Base-by-base conservation (phyloP, 2,113 vertebrate species). In the Accipiter virgatus region DNA sequence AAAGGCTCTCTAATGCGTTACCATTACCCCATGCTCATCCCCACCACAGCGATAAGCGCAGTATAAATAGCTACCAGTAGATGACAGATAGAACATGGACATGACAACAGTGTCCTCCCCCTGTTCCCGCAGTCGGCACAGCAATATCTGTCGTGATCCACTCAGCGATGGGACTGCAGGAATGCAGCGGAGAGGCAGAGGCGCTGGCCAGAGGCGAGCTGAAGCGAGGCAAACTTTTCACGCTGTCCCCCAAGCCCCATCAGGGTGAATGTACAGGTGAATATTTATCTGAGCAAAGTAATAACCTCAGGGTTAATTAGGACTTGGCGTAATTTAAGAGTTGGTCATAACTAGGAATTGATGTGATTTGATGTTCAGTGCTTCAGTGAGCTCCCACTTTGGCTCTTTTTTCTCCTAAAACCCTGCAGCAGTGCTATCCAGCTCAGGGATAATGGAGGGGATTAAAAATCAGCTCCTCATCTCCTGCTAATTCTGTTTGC, bases 71-170 rank as follows among this genome's bases (percentile, higher is more conserved):
- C 95, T 95, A 80, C 94, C 94, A 95, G 94, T 70, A 95, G 95
- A 96, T 97, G 96, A 97, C 91, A 93, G 95, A 96, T 92, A 95
- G 96, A 95, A 94, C 91, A 93, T 95, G 97, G 94, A 93, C 87
- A 91, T 88, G 95, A 95, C 94, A 95, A 82, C 84, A 70, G 81
- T 77, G 93, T 95, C 91, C 94, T 91, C 91, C 88, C 86, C 73
- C 91, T 7, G 61, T 45, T 90, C 89, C 89, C 12, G 8, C 94
- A 47, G 86, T 3, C 36, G 6, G 91, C 81, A 73, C 90, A 63
- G 92, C 50, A 2, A 13, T 93, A 45, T 53, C 91, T 45, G 78
- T 70, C 38, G 15, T 52, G 86, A 85, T 75, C 72, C 58, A 1
- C 68, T 42, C 75, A 6, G 89, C 16, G 2, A 34, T 13, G 74